A percentile compares a stretch with the other conserved stretches of the same genome.
phyloP scores from a whole-genome alignment of 2,797 vertebrate genomes.

The Xenopus petersii region DNA sequence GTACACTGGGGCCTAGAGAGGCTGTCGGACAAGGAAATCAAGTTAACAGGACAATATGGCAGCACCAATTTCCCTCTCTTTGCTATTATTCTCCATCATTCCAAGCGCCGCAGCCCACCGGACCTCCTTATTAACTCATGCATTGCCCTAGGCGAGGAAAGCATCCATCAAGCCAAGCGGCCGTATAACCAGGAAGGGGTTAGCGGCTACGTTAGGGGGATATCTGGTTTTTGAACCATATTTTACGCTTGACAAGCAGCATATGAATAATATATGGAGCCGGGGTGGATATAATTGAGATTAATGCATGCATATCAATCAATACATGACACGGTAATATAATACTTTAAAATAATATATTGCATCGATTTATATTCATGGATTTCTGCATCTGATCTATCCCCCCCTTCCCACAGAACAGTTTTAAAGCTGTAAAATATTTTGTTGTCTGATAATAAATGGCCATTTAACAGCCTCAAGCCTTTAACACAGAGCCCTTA shows the following conservation, averaged over 20 bases:
- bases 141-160: conserved; percentile 25
- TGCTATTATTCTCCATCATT: not conserved
- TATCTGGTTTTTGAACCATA: conserved; percentile 69
- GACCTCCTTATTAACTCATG: conserved; percentile 38
- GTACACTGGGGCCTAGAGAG: too few relatives aligned
- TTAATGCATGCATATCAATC: conserved; percentile 82
- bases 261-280: conserved; percentile 81
- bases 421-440: conserved; percentile 67
- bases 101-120: conserved; percentile 9
- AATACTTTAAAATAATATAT: conserved; percentile 85
- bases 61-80: too few relatives aligned
- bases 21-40: too few relatives aligned
- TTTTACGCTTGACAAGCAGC: conserved; percentile 78
- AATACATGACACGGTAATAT: conserved; percentile 78
- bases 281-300: conserved; percentile 81
- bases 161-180: conserved; percentile 11
- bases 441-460: conserved; percentile 69
- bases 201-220: conserved; percentile 58
- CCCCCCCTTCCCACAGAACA: conserved; percentile 54
- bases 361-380: conserved; percentile 83
- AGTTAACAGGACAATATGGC: too few relatives aligned
- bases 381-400: conserved; percentile 75
- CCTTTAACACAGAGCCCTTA: conserved; percentile 38
- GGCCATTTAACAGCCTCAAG: conserved; percentile 59
- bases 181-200: conserved; percentile 49